These are phyloP conservation scores for Sternotherus odoratus DNA, from an alignment of 2,797 vertebrate species.

Conservation along the genomic window DNA sequence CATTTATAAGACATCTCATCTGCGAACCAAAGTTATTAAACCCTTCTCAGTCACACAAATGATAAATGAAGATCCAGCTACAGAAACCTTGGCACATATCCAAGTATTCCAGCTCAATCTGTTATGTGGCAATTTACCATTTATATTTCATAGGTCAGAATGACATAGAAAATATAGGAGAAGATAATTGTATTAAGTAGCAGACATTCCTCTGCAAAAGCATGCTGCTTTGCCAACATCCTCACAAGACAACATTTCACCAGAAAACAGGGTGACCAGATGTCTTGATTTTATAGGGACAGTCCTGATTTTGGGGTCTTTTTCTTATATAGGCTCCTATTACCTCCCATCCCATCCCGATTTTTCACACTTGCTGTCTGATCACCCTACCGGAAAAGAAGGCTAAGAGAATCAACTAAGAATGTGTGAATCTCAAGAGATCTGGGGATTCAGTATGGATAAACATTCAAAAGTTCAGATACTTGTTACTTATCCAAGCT, in stretches of 20 bases:
- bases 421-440: not conserved
- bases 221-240: not conserved
- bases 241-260: not conserved
- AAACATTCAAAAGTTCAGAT: not conserved
- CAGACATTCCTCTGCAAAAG: not conserved
- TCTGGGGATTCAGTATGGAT: not conserved
- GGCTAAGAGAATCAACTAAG: not conserved
- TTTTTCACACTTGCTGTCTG: no score
- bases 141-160: not conserved
- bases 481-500: not conserved
- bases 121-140: not conserved
- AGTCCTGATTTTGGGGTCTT: no score
- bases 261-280: not conserved
- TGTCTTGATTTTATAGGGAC: no score
- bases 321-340: no score
- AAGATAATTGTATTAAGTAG: not conserved
- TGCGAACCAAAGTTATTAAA: constrained; percentile 4
- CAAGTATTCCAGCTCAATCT: not conserved
- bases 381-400: not conserved
- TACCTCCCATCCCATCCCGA: no score
- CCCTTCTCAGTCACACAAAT: not conserved
- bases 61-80: constrained; percentile 6
- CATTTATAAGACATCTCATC: not conserved
- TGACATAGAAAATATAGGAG: not conserved
- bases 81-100: not conserved